Evolutionary conservation across 2,888 invertebrate genomes (phyloP).

Genomic region (Ceriagrion tenellum): DNA sequence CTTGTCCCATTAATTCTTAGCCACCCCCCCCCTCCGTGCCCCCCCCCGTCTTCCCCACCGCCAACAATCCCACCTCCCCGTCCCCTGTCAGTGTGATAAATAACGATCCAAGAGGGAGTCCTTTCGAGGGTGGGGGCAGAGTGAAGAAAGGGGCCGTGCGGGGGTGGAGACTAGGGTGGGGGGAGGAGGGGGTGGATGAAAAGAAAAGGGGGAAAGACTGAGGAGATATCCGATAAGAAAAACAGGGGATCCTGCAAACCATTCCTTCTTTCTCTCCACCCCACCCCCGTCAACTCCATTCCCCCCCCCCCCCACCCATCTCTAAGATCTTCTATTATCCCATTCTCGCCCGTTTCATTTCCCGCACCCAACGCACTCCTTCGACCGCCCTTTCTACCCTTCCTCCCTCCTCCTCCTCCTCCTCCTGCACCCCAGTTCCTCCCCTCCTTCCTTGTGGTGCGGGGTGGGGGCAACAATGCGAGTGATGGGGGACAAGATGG

Average conservation of each 20-base stretch:
- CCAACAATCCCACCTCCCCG: neutral
- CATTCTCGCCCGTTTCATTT: neutral
- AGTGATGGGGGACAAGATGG: slow-evolving; percentile 30
- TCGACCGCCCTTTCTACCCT: neutral
- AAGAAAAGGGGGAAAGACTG: neutral
- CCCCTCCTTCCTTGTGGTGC: neutral
- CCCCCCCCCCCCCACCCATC: neutral
- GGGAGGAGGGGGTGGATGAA: neutral
- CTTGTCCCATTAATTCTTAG: slow-evolving; percentile 65
- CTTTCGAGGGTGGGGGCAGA: neutral
- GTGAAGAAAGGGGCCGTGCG: neutral
- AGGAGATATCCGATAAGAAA: slow-evolving; percentile 30
- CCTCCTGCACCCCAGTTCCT: neutral
- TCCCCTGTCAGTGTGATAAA: slow-evolving; percentile 64
- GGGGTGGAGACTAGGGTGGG: neutral
- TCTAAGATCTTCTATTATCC: neutral
- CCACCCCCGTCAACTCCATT: neutral
- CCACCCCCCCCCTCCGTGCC: slow-evolving; percentile 21
- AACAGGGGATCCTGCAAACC: slow-evolving; percentile 36
- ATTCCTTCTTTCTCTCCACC: slow-evolving; percentile 20
- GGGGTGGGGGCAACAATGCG: neutral
- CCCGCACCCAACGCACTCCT: neutral
- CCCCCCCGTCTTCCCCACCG: no score
- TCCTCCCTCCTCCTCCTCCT: neutral
- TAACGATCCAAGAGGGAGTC: slow-evolving; percentile 44